Conservation (phyloP, 2,113 vertebrate species). For the Prochilodus magdalenae region DNA sequence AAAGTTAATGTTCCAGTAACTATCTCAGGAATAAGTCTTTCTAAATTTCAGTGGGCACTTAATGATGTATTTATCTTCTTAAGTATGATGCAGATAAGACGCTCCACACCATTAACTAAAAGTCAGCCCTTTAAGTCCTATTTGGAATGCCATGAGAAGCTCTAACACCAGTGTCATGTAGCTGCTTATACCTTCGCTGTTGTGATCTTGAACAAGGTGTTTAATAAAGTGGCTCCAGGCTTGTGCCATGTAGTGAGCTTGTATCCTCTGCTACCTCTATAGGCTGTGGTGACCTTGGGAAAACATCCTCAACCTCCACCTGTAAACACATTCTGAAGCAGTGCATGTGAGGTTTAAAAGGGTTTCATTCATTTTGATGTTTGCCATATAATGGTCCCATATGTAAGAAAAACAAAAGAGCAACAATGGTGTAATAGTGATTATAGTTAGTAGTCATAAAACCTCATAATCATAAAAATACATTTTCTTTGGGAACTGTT, state of each 20-base stretch:
- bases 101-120: neutral
- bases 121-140: neutral
- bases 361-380: no score
- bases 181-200: neutral
- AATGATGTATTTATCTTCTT: neutral
- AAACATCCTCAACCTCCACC: neutral
- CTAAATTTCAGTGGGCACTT: neutral
- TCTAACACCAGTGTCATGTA: neutral
- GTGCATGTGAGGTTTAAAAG: neutral
- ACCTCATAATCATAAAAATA: no score
- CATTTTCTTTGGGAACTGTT: no score
- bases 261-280: neutral
- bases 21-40: neutral
- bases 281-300: neutral
- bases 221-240: neutral
- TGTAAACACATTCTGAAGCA: neutral
- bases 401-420: no score
- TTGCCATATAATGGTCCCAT: no score
- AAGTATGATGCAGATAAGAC: neutral
- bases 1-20: neutral
- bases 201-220: neutral
- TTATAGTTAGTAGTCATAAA: no score
- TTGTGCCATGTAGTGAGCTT: neutral
- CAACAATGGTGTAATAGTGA: no score
- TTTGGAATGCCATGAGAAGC: neutral